Base-by-base conservation (phyloP, 2,113 vertebrate species). In the Mesoclemmys tuberculata region DNA sequence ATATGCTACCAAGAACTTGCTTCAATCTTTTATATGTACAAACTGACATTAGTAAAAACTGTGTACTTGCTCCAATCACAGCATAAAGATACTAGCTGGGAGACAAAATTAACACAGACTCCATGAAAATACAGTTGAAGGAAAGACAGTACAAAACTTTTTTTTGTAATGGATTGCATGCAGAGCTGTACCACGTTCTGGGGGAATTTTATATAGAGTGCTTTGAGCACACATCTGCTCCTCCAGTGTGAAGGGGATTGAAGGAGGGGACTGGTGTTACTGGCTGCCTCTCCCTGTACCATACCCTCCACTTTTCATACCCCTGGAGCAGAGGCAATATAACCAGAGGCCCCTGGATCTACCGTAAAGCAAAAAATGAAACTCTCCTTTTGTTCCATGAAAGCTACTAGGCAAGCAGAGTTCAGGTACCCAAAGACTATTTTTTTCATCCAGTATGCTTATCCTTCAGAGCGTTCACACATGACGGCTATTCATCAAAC, bases 251-350 rank as follows among this genome's bases (percentile, higher is more conserved):
- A 88, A 84, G 89, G 54, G 6, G 35, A 38, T 5, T 58, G 21
- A 0, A 3, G 51, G 12, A 89, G 1, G 2, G 3, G 1, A 5
- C 64, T 6, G 5, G 46, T 27, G 49, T 29, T 24, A 38, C 16
- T 35, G 61, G 31, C 31, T 74, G 10, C n/a, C n/a, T 24, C n/a
- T 41, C 16, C 16, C 19, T 1, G 26, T 5, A 83, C 55, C 35
- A 26, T 49, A 8, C 27, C 41, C 26, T 8, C 5, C 11, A 1
- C 0, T 1, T 38, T 75, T 26, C 38, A 1, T 5, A 19, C 31
- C 52, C 38, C 49, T 71, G 3, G 13, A 81, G 85, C 82, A 55
- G 58, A 87, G 46, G 2, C 2, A 35, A 74, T 14, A n/a, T 82
- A 61, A 80, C 35, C 38, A 93, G 10, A 61, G 10, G 21, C 38